These are phyloP conservation scores for Syngnathus floridae DNA, from an alignment of 2,113 vertebrate species.

Conservation along the genomic window DNA sequence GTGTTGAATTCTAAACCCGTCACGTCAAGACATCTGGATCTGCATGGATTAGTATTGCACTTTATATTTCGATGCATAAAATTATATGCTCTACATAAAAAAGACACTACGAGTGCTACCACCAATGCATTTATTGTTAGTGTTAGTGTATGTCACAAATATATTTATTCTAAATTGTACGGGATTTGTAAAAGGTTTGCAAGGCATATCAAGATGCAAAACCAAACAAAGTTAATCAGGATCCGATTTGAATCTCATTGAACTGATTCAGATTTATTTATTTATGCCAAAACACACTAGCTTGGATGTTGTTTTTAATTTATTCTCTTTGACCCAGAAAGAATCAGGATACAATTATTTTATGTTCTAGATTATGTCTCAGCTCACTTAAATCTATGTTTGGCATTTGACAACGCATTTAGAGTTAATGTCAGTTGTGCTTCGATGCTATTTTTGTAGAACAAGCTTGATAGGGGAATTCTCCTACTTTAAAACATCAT, in stretches of 20 bases:
- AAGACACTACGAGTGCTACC: too few relatives aligned
- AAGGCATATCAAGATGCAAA: background rate
- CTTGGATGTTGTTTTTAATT: background rate
- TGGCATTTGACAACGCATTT: background rate
- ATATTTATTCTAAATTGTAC: too few relatives aligned
- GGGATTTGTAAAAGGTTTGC: background rate
- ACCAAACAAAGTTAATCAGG: background rate
- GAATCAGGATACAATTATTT: background rate
- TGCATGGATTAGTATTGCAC: too few relatives aligned
- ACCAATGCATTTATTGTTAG: too few relatives aligned
- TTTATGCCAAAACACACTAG: background rate
- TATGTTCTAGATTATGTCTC: background rate
- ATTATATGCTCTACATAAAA: too few relatives aligned
- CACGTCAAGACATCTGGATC: background rate
- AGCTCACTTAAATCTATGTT: background rate
- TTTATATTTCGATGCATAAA: too few relatives aligned
- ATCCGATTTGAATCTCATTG: background rate
- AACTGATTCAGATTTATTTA: background rate
- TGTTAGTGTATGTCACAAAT: too few relatives aligned
- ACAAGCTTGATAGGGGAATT: background rate
- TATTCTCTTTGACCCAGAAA: too few relatives aligned
- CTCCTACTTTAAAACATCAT: background rate
- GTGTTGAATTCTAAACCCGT: background rate
- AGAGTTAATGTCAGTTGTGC: background rate
- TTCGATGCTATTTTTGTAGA: background rate